Evolutionary conservation across 2,888 invertebrate genomes (phyloP).

Genomic region (Hyalella azteca): DNA sequence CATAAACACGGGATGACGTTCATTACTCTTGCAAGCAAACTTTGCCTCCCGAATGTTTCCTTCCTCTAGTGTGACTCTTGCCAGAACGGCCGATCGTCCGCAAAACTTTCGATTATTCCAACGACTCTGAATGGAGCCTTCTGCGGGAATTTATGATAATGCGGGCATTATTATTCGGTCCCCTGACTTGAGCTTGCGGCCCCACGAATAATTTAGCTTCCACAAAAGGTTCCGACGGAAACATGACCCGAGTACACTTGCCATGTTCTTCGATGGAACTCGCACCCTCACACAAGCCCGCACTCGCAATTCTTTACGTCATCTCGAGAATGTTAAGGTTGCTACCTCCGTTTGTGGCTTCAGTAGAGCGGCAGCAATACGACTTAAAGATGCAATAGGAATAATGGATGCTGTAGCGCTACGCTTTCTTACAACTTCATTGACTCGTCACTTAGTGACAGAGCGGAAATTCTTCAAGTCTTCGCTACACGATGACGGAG

Average conservation of each 20-base stretch:
- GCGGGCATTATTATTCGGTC: slow-evolving; percentile 32
- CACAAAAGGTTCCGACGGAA: background rate
- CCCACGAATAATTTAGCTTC: background rate
- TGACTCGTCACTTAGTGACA: background rate
- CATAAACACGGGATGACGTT: no score
- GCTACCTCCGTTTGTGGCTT: background rate
- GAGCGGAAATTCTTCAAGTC: background rate
- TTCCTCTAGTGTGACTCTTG: background rate
- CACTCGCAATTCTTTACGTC: background rate
- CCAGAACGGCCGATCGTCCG: background rate
- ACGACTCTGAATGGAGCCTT: slow-evolving; percentile 36
- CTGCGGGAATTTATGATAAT: slow-evolving; percentile 32
- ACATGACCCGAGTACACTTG: background rate
- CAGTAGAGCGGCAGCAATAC: background rate
- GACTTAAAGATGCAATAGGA: no score
- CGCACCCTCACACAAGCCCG: no score
- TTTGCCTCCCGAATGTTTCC: background rate
- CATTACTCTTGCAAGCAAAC: no score
- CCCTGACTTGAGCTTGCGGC: slow-evolving; percentile 12
- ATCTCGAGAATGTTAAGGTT: background rate
- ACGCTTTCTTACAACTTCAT: background rate
- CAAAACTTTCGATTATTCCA: slow-evolving; percentile 28
- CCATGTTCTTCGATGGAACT: background rate
- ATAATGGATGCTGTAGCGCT: background rate
- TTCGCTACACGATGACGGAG: background rate